Evolutionary conservation across 2,113 vertebrate genomes (phyloP).

Genomic region (Eptesicus fuscus): DNA sequence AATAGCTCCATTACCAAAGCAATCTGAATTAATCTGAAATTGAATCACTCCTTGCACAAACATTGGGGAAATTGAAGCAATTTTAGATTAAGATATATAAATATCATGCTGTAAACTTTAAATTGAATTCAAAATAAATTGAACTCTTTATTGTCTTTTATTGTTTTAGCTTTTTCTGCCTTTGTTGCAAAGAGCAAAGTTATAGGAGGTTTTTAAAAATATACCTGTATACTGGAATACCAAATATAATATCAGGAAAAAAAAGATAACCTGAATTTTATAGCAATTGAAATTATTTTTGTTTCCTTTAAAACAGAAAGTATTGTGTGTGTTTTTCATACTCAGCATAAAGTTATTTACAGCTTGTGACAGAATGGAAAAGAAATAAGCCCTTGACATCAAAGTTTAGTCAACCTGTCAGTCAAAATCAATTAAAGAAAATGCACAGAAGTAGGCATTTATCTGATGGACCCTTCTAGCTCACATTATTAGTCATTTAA

Average conservation of each 20-base stretch:
- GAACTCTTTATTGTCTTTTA: conserved; percentile 32
- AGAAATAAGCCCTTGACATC: conserved; percentile 31
- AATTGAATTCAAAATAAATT: conserved; percentile 46
- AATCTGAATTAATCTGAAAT: conserved; percentile 69
- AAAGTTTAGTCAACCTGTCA: conserved; percentile 48
- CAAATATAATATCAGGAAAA: conserved; percentile 3
- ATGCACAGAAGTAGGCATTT: conserved; percentile 17
- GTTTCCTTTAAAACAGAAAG: neutral
- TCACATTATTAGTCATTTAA: conserved; percentile 46
- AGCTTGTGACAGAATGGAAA: conserved; percentile 34
- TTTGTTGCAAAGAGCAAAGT: neutral
- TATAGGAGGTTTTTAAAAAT: neutral
- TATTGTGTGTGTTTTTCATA: conserved; percentile 13
- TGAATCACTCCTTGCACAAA: conserved; percentile 33
- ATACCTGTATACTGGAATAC: neutral
- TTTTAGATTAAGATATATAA: conserved; percentile 61
- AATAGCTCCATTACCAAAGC: conserved; percentile 46
- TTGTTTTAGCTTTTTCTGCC: conserved; percentile 21
- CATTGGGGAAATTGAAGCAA: conserved; percentile 25
- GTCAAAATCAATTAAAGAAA: conserved; percentile 62
- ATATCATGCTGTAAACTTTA: conserved; percentile 46
- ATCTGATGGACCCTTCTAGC: conserved; percentile 23
- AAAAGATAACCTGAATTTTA: neutral
- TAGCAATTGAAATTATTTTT: neutral
- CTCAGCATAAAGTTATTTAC: conserved; percentile 50